Evolutionary conservation across 23 tunicate genomes (phyloP).

Genomic region (Corella eumyota): DNA sequence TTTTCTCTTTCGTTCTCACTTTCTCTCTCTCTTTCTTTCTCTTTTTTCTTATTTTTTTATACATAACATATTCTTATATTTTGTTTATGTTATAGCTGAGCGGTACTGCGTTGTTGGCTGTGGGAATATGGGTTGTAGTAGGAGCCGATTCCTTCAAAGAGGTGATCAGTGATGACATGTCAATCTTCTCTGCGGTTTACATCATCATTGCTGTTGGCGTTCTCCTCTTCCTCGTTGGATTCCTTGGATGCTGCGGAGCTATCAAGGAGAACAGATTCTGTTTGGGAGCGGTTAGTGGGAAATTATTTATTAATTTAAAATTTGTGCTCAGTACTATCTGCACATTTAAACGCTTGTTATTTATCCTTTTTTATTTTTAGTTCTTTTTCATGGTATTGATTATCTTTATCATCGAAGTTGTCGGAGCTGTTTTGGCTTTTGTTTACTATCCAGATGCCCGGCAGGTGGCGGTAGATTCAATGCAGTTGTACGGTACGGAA

Average conservation of each 20-base stretch:
- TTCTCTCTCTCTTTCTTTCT: too few species aligned
- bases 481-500: conserved; percentile 12
- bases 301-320: background rate
- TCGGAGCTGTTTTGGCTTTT: conserved; percentile 61
- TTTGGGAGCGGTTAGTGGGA: conserved; percentile 49
- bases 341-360: background rate
- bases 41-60: too few species aligned
- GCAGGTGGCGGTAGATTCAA: conserved; percentile 32
- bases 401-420: conserved; percentile 66
- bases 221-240: conserved; percentile 35
- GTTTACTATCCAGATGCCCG: conserved; percentile 40
- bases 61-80: too few species aligned
- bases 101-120: conserved; percentile 62
- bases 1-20: too few species aligned
- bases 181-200: conserved; percentile 58
- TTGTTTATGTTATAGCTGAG: conserved; percentile 43
- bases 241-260: conserved; percentile 87
- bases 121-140: conserved; percentile 68
- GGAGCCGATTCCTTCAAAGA: conserved; percentile 38
- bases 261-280: conserved; percentile 64
- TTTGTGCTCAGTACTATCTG: background rate
- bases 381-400: conserved; percentile 56
- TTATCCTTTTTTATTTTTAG: conserved; percentile 18
- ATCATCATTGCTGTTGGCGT: conserved; percentile 79
- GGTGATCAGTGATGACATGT: conserved; percentile 7